Conservation (phyloP, 2,888 invertebrate species). For the Lysandra bellargus region DNA sequence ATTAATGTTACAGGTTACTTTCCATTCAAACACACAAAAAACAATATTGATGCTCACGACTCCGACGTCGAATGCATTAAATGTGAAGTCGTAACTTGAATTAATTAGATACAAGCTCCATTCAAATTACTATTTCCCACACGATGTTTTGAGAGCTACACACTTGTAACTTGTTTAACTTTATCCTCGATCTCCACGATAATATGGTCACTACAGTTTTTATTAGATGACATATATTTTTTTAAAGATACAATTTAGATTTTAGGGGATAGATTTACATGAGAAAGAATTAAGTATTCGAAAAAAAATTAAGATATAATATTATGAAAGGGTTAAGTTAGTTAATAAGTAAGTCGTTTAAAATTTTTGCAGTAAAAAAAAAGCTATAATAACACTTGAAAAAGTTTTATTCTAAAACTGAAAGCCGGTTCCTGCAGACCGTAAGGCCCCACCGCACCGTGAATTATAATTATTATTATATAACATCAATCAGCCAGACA, state of each 20-base stretch:
- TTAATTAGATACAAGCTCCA: constrained; percentile 59
- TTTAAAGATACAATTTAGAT: constrained; percentile 10
- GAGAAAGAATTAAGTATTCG: background rate
- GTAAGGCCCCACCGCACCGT: constrained; percentile 5
- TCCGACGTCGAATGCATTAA: constrained; percentile 64
- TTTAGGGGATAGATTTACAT: background rate
- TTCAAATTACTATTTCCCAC: constrained; percentile 39
- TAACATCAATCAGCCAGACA: constrained; percentile 66
- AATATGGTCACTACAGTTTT: constrained; percentile 29
- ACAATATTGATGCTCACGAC: constrained; percentile 68
- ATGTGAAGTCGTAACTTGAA: constrained; percentile 61
- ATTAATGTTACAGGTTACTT: constrained; percentile 69
- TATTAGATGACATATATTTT: constrained; percentile 12
- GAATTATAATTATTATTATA: constrained; percentile 38
- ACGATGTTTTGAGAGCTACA: constrained; percentile 34
- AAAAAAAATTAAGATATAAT: background rate
- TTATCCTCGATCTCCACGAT: constrained; percentile 27
- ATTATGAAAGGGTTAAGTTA: background rate
- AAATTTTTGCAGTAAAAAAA: background rate
- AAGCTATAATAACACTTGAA: background rate
- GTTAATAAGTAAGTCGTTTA: background rate
- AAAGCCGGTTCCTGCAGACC: constrained; percentile 13
- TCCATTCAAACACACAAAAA: constrained; percentile 58
- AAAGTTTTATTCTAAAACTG: background rate
- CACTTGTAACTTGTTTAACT: constrained; percentile 31